phyloP scores from a whole-genome alignment of 2,888 invertebrate genomes.

The Dilophus febrilis region DNA sequence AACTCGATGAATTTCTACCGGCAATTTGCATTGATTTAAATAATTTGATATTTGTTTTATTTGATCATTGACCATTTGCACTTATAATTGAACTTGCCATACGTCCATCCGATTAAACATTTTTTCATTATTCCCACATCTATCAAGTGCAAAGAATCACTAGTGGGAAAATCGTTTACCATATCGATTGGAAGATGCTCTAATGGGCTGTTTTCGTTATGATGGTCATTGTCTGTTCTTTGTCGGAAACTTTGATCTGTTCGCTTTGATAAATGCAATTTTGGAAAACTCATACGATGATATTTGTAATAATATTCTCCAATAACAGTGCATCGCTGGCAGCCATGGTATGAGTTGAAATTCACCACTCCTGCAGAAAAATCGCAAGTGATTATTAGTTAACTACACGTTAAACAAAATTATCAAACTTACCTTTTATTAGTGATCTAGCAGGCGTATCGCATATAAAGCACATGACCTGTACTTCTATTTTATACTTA shows the following conservation, averaged over 20 bases:
- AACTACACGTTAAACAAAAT: too few relatives aligned
- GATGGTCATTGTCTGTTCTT: neutral
- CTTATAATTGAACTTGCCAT: neutral
- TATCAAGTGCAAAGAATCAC: neutral
- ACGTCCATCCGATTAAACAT: neutral
- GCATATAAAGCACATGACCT: neutral
- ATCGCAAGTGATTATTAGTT: neutral
- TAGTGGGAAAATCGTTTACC: neutral
- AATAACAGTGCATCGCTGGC: neutral
- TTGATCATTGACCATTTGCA: neutral
- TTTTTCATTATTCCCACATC: neutral
- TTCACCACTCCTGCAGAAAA: neutral
- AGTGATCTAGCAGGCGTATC: neutral
- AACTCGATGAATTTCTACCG: constrained; percentile 4
- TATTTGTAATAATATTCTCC: neutral
- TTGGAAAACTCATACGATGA: neutral
- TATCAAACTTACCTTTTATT: neutral
- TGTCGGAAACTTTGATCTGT: neutral
- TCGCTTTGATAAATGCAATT: neutral
- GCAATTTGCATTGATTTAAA: neutral
- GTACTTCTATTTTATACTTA: neutral
- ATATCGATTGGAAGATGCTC: neutral
- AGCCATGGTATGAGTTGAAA: neutral
- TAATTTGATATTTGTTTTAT: neutral
- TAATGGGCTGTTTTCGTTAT: neutral